phyloP scores from a whole-genome alignment of 2,888 invertebrate species.

The Eurytoma adleriae region DNA sequence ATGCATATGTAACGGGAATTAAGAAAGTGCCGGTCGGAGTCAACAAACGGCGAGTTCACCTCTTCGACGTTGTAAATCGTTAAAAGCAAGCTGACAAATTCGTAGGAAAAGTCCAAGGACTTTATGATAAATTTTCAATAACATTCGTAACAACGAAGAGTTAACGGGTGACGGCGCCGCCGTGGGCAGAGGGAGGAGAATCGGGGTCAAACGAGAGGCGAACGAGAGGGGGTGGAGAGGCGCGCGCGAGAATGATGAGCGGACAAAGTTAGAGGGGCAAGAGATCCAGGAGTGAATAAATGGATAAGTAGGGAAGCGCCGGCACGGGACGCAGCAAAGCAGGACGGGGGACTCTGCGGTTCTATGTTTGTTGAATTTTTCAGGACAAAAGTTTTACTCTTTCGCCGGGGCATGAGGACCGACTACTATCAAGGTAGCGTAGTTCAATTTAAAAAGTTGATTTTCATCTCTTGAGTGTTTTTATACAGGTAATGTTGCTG shows the following conservation, averaged over 20 bases:
- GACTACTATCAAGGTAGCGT: not conserved
- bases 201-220: not conserved
- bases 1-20: no score
- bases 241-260: not conserved
- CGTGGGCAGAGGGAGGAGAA: not conserved
- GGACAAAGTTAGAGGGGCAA: slow-evolving; percentile 16
- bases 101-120: no score
- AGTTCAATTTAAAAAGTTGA: no score
- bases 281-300: slow-evolving; percentile 23
- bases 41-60: no score
- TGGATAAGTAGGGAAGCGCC: slow-evolving; percentile 31
- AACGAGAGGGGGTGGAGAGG: not conserved
- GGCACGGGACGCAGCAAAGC: not conserved
- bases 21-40: no score
- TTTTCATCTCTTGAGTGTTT: not conserved
- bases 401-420: not conserved
- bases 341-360: not conserved
- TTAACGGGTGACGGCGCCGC: not conserved
- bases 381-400: slow-evolving; percentile 15
- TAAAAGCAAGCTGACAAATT: no score
- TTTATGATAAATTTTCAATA: not conserved
- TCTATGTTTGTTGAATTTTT: slow-evolving; percentile 37
- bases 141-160: not conserved
- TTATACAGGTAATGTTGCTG: no score
- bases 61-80: no score